A percentile compares a stretch with the other conserved stretches of the same genome.
Conservation (phyloP, 64 coral and sea anemone genomes). For the Porites australiensis region DNA sequence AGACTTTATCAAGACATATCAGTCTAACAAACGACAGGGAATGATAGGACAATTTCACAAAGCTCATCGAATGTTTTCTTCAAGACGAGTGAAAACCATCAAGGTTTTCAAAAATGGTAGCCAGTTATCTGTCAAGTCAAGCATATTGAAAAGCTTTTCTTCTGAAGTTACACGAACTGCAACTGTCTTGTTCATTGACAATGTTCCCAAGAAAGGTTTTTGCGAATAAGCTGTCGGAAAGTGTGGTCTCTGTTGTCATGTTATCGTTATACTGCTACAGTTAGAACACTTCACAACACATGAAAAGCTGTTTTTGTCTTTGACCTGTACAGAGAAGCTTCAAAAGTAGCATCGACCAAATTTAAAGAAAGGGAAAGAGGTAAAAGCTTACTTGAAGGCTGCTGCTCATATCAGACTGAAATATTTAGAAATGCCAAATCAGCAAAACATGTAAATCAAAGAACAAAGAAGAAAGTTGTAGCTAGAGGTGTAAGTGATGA, state of each 20-base stretch:
- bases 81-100: conserved; percentile 8
- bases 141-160: conserved; percentile 34
- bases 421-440: no score
- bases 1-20: conserved; percentile 23
- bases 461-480: no score
- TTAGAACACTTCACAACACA: conserved; percentile 48
- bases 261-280: conserved; percentile 19
- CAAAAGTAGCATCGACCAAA: no score
- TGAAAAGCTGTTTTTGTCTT: no score
- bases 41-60: conserved; percentile 71
- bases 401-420: no score
- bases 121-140: not conserved
- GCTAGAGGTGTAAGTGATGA: not conserved
- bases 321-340: no score
- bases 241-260: conserved; percentile 53
- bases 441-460: no score
- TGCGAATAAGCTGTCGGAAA: conserved; percentile 32
- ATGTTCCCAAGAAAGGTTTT: not conserved
- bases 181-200: not conserved
- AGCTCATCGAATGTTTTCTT: conserved; percentile 41
- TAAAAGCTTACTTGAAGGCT: no score
- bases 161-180: conserved; percentile 21
- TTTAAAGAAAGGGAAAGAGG: no score
- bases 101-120: not conserved
- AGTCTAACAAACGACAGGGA: conserved; percentile 29